A percentile compares a stretch with the other conserved stretches of the same genome.
phyloP scores from a whole-genome alignment of 1,140 invertebrate species.

The Aphelinus atriplicis region DNA sequence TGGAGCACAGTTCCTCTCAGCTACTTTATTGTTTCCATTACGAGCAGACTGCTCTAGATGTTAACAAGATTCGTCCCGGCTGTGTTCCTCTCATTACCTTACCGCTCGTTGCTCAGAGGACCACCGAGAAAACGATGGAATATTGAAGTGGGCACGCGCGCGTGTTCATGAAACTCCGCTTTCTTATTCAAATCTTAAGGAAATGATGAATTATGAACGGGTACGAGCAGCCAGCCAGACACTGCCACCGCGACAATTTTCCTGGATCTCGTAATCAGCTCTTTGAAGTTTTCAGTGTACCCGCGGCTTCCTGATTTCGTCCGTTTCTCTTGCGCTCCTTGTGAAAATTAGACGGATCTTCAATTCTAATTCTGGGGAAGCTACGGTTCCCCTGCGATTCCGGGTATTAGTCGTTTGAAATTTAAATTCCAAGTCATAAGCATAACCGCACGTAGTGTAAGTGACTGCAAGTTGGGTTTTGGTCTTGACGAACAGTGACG shows the following conservation, averaged over 20 bases:
- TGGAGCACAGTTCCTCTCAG: no score
- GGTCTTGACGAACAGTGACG: no score
- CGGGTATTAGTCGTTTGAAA: constrained; percentile 29
- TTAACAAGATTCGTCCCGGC: neutral
- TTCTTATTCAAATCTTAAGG: constrained; percentile 31
- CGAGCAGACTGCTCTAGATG: no score
- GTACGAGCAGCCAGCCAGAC: neutral
- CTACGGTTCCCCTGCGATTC: neutral
- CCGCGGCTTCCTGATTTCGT: neutral
- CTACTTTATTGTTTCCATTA: no score
- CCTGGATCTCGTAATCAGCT: constrained; percentile 27
- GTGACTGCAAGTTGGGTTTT: no score
- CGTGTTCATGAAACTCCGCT: constrained; percentile 24
- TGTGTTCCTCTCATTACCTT: neutral
- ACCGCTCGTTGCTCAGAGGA: neutral
- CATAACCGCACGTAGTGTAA: no score
- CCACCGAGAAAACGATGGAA: constrained; percentile 1
- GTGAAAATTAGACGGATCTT: constrained; percentile 23
- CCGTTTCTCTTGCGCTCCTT: neutral
- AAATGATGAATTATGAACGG: constrained; percentile 35
- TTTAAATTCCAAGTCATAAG: constrained; percentile 11
- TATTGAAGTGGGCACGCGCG: neutral
- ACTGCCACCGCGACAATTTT: constrained; percentile 9
- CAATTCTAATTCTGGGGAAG: constrained; percentile 32
- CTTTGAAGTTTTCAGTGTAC: constrained; percentile 17